Evolutionary conservation across 2,888 invertebrate species (phyloP).

Genomic region (Lycocerus yunnanus): DNA sequence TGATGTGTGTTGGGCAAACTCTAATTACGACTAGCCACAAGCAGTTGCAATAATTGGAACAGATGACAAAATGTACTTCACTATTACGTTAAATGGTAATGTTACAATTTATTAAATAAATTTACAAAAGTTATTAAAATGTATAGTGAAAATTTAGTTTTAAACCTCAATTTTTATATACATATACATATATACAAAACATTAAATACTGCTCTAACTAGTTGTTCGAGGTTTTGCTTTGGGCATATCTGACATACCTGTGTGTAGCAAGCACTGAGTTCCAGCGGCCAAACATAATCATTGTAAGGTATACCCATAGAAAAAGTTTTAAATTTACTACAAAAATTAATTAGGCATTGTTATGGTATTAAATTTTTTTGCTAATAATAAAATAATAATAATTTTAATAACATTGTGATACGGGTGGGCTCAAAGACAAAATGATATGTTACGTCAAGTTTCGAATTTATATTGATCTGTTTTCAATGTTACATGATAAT

Average conservation of each 20-base stretch:
- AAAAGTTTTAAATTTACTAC: background rate
- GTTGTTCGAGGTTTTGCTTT: background rate
- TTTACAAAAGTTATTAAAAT: background rate
- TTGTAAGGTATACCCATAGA: background rate
- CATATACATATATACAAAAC: too few species aligned
- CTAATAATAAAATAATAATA: too few species aligned
- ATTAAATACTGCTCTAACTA: background rate
- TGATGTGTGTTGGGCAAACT: conserved; percentile 37
- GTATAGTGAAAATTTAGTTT: background rate
- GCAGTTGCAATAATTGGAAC: conserved; percentile 13
- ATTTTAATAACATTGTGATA: too few species aligned
- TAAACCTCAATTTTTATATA: background rate
- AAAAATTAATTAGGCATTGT: background rate
- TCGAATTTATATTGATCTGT: too few species aligned
- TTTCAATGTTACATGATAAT: too few species aligned
- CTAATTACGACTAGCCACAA: conserved; percentile 40
- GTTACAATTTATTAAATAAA: background rate
- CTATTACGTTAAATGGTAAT: background rate
- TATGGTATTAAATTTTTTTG: too few species aligned
- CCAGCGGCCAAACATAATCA: background rate
- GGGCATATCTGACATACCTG: background rate
- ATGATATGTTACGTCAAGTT: too few species aligned
- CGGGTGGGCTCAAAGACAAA: too few species aligned
- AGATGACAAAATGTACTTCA: background rate
- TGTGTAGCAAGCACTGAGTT: background rate